Percentiles rank a stretch among this genome's conserved stretches.
These are phyloP conservation scores for Drosophila ironensis DNA, from an alignment of 1,140 invertebrate species.

Conservation along the genomic window DNA sequence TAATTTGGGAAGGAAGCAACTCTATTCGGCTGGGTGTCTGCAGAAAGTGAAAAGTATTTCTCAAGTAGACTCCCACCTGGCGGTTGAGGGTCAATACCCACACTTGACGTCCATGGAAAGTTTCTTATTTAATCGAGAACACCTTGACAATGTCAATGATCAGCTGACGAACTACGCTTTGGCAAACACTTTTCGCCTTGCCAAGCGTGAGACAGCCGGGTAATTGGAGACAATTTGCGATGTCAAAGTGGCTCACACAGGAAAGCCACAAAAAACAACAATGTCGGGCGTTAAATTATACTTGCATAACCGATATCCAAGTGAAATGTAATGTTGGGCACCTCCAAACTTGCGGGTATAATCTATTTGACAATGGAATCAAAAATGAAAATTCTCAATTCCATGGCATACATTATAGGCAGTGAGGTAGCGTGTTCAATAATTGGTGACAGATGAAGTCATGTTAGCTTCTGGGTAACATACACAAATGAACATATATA, in stretches of 20 bases:
- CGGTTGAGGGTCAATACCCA: constrained; percentile 34
- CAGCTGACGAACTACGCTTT: constrained; percentile 37
- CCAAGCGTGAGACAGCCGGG: constrained; percentile 19
- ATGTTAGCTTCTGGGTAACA: not conserved
- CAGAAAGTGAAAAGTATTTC: constrained; percentile 46
- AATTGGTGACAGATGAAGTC: constrained; percentile 7
- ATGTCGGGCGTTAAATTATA: constrained; percentile 21
- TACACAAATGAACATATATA: constrained; percentile 13
- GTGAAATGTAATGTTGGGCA: not conserved
- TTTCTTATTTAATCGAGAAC: constrained; percentile 18
- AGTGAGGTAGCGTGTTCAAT: not conserved
- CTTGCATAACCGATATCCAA: constrained; percentile 4
- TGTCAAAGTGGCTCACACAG: constrained; percentile 51
- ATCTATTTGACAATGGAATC: constrained; percentile 33
- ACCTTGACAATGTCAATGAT: constrained; percentile 37
- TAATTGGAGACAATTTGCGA: constrained; percentile 67
- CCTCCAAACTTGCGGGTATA: constrained; percentile 7
- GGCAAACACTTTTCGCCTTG: constrained; percentile 1
- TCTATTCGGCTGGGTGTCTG: not conserved
- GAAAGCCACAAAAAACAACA: constrained; percentile 62
- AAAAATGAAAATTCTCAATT: constrained; percentile 1
- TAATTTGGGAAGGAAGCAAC: not conserved
- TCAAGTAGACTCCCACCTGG: no score
- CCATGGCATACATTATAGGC: not conserved
- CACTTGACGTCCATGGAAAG: constrained; percentile 23